Evolutionary conservation across 2,113 vertebrate species (phyloP).

Genomic region (Isurus oxyrinchus): DNA sequence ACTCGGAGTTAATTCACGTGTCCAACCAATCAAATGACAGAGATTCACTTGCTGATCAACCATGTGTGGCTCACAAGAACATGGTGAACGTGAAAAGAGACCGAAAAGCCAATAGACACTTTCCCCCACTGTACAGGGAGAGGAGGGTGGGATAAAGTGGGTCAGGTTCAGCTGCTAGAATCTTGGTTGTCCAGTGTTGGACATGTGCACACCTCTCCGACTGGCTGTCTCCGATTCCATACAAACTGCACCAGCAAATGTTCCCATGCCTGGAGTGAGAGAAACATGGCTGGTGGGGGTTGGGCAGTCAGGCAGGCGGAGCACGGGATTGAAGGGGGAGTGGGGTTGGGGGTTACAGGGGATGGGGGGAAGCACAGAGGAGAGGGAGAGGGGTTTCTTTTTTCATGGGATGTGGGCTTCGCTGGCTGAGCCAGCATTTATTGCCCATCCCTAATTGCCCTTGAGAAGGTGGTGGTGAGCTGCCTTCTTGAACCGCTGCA

Average conservation of each 20-base stretch:
- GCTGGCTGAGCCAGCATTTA: too few species aligned
- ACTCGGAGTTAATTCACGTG: not conserved
- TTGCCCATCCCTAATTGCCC: too few species aligned
- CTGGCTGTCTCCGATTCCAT: too few species aligned
- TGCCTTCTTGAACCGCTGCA: too few species aligned
- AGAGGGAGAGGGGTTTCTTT: not conserved
- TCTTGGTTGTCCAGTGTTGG: not conserved
- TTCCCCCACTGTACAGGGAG: not conserved
- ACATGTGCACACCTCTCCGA: not conserved
- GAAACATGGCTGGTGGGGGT: not conserved
- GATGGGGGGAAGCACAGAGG: not conserved
- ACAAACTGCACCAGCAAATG: not conserved
- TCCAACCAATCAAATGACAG: not conserved
- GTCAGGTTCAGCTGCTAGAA: too few species aligned
- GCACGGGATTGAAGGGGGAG: not conserved
- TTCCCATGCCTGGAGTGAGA: not conserved
- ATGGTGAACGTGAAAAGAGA: too few species aligned
- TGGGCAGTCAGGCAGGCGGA: not conserved
- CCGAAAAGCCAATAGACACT: not conserved
- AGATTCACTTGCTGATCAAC: not conserved
- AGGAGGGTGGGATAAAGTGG: too few species aligned
- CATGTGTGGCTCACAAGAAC: not conserved
- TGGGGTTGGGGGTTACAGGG: not conserved
- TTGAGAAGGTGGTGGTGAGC: too few species aligned
- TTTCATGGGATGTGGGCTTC: too few species aligned